Base-by-base conservation (phyloP, 2,113 vertebrate genomes). In the Trogon surrucura region DNA sequence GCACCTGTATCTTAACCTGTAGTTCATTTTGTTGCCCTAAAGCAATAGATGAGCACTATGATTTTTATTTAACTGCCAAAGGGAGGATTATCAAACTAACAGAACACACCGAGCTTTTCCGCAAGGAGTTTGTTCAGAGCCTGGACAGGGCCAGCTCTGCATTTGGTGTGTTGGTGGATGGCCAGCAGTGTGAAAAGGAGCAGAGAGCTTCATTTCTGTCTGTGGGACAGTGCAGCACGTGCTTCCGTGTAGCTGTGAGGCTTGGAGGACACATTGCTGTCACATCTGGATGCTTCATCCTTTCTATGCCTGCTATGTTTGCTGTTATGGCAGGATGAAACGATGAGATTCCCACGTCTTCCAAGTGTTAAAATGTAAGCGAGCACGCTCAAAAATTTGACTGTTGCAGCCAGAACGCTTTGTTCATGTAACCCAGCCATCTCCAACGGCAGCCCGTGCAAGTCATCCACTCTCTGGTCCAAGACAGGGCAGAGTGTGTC, bases 221-320 rank as follows among this genome's bases (percentile, higher is more conserved):
- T 36, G 21, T 34, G 57, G 69, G 30, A 9, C 0, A 6, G n/a
- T 4, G 1, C 27, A 7, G n/a, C 44, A 36, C 1, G 2, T 41
- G 41, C 56, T n/a, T n/a, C 9, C 20, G 30, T 44, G 82, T 29
- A 30, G 58, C 74, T 69, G 21, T 16, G 66, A 26, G 94, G 45
- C 36, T 75, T 66, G 75, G 47, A 92, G 75, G 78, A 20, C 38
- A 16, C 2, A 1, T 20, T 79, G 74, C 70, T 65, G 36, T 56
- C 89, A 69, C 83, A 83, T 57, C 91, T 80, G 91, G 67, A 6
- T 38, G 54, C 64, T 62, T 80, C 60, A 71, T n/a, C 75, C 56
- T 62, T 85, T 61, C 65, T n/a, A 4, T 50, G 61, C 16, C 26
- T 75, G 69, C 45, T 3, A 47, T 32, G 50, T 74, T 41, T 48